phyloP scores from a whole-genome alignment of 2,797 vertebrate species.

The Coregonus ussuriensis region DNA sequence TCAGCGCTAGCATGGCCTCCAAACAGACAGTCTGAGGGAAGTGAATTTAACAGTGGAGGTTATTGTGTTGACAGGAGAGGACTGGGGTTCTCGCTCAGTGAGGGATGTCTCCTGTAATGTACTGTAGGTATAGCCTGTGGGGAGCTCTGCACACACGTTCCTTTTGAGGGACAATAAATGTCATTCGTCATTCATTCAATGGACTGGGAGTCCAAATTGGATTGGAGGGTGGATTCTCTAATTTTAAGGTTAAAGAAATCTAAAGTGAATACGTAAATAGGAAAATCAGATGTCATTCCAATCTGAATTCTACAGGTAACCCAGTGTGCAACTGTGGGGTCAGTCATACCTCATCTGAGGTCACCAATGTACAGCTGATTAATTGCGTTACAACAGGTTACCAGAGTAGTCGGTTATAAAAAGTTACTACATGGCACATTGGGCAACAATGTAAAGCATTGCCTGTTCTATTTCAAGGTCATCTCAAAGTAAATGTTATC shows the following conservation, averaged over 20 bases:
- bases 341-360: not conserved
- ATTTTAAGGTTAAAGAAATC: not conserved
- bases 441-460: not conserved
- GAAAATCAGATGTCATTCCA: not conserved
- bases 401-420: not conserved
- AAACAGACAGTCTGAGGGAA: not conserved
- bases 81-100: not conserved
- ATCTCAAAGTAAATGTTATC: not conserved
- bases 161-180: not conserved
- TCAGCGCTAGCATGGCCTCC: slow-evolving; percentile 26
- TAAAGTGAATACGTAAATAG: not conserved
- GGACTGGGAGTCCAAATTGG: not conserved
- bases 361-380: not conserved
- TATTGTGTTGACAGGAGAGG: not conserved
- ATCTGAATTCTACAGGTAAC: not conserved
- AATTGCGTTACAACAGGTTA: not conserved
- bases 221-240: not conserved
- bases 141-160: not conserved
- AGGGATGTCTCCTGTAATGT: not conserved
- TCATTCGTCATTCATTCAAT: not conserved
- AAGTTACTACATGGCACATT: not conserved
- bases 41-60: slow-evolving; percentile 21
- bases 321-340: not conserved
- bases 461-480: not conserved
- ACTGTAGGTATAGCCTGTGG: not conserved